Evolutionary conservation across 30 jellyfish, hydroid and myxozoan species (phyloP), one percentile per base, ranked within the genome.

Genomic region (Turritopsis dohrnii): DNA sequence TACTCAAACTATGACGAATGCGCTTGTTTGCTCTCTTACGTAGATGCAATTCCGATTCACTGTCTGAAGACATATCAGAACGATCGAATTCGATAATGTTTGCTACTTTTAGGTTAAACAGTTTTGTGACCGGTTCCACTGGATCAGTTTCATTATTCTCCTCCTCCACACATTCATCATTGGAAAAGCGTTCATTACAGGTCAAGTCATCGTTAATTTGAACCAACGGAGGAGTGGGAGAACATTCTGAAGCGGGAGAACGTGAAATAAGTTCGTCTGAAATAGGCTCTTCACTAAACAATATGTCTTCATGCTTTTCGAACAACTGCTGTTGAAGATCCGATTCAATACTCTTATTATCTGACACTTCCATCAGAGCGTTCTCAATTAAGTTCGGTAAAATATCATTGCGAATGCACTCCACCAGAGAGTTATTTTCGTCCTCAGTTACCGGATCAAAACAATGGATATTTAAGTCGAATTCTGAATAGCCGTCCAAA

Each of bases 51-150:
- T 79, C 80, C 30, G 30, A 17, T 17, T 82, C 84, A 71, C 86
- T 82, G 25, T 66, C 86, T 20, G 84, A 82, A 21, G 73, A 65
- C 19, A 71, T 52, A 17, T 71, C 86, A 0, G 89, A 82, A 65
- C 84, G 52, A 66, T 71, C 89, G 29, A 29, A 79, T 53, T 79
- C 85, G 80, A 79, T 54, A 29, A 79, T 79, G 24, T 79, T 79
- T 1, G 85, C 77, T 23, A 79, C 23, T 75, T 75, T 28, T 22
- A 17, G 69, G 17, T 31, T 75, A 21, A 72, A 19, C 22, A 60
- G 22, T n/a, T n/a, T n/a, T n/a, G n/a, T n/a, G n/a, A 41, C 60
- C 9, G 60, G 60, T 41, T 41, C 60, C 9, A 41, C 9, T 41
- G 5, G 60, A 41, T 13, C 5, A 5, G 60, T 41, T 41, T 41